These are phyloP conservation scores for Drosophila colorata DNA, from an alignment of 2,888 invertebrate genomes.

Conservation along the genomic window DNA sequence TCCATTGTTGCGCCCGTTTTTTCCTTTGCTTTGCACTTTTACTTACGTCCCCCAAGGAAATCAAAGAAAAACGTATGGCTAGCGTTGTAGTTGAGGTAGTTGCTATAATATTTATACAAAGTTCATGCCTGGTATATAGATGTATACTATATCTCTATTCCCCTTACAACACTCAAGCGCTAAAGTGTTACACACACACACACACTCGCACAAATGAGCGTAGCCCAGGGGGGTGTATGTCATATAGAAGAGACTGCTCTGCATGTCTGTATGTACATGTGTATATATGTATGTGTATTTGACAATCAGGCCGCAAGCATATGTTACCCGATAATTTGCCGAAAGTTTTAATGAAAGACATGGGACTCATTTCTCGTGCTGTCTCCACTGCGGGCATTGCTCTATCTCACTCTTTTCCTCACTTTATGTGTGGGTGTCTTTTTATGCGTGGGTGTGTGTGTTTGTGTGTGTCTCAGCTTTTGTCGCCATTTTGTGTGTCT, in stretches of 20 bases:
- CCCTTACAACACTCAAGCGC: slow-evolving; percentile 78
- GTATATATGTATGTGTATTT: slow-evolving; percentile 38
- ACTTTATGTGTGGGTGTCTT: slow-evolving; percentile 1
- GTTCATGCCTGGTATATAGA: slow-evolving; percentile 16
- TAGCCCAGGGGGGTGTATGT: slow-evolving; percentile 1
- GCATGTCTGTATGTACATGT: background rate
- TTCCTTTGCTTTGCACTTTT: slow-evolving; percentile 21
- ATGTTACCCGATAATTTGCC: slow-evolving; percentile 85
- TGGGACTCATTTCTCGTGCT: slow-evolving; percentile 84
- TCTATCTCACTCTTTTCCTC: slow-evolving; percentile 5
- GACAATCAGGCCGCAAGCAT: slow-evolving; percentile 84
- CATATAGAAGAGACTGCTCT: background rate
- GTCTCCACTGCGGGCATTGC: slow-evolving; percentile 43
- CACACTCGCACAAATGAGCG: slow-evolving; percentile 37
- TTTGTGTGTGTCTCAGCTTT: slow-evolving; percentile 44
- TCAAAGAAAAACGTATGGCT: slow-evolving; percentile 72
- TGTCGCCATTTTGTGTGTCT: slow-evolving; percentile 72
- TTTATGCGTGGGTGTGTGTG: slow-evolving; percentile 11
- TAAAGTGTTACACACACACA: slow-evolving; percentile 68
- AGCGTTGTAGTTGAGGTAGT: slow-evolving; percentile 45
- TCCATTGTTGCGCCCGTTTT: slow-evolving; percentile 25
- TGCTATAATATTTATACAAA: slow-evolving; percentile 70
- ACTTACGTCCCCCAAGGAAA: slow-evolving; percentile 65
- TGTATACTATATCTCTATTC: slow-evolving; percentile 58
- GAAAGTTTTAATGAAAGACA: slow-evolving; percentile 85